Conservation (phyloP, 2,113 vertebrate genomes). For the Actenoides lindsayi region DNA sequence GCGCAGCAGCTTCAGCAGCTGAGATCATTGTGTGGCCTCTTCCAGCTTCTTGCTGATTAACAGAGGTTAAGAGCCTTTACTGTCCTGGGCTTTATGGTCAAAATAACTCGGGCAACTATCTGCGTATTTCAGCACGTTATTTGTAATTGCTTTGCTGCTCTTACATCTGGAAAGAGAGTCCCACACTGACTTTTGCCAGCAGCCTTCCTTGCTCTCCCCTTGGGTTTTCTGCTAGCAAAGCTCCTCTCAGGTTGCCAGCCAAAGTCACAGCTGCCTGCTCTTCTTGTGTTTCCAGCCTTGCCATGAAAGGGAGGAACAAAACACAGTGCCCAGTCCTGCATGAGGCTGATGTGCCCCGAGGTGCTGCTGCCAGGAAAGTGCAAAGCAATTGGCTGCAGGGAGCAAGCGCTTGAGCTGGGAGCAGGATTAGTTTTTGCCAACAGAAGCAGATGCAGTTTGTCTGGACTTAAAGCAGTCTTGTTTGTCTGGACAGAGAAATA, state of each 20-base stretch:
- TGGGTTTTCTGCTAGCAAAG: neutral
- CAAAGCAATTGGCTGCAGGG: neutral
- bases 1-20: constrained; percentile 4
- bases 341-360: neutral
- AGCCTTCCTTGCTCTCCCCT: neutral
- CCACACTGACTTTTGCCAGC: neutral
- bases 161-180: neutral
- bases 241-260: neutral
- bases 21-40: neutral
- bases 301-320: neutral
- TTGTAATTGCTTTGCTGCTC: neutral
- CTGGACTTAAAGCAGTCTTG: neutral
- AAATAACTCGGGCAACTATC: neutral
- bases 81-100: neutral
- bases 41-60: constrained; percentile 13
- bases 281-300: neutral
- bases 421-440: neutral
- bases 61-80: neutral
- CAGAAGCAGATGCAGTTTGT: neutral
- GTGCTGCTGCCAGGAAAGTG: neutral
- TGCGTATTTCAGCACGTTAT: neutral
- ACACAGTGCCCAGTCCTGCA: neutral
- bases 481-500: neutral
- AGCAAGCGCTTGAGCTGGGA: neutral
- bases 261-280: neutral